Base-by-base conservation (phyloP, 2,113 vertebrate genomes). In the Chlorodrepanis virens region DNA sequence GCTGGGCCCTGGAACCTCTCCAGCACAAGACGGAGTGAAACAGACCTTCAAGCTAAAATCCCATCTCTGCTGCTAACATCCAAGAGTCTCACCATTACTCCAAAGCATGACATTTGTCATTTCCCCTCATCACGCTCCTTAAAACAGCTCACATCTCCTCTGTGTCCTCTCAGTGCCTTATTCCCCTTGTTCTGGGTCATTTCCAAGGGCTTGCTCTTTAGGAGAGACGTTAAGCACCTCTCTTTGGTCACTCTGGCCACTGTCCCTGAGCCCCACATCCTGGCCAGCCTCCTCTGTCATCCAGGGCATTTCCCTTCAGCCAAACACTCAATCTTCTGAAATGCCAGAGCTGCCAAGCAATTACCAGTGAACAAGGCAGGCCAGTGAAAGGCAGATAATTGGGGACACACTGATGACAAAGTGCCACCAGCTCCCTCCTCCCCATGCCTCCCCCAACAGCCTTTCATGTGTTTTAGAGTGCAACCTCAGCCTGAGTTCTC, bases 321-420 rank as follows among this genome's bases (percentile, higher is more conserved):
- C 75, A 87, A 90, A 87, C 82, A 77, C 22, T 90, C 78, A 50
- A 83, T 90, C 75, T 88, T 83, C 92, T 65, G 85, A 85, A 90
- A 93, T 88, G 88, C 82, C 94, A 90, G 29, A 87, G 67, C 61
- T 86, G 83, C 79, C 13, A 2, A 83, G 70, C 40, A 90, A 93
- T 84, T 82, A 79, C 69, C 23, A 3, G 39, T 1, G 5, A 33
- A 40, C 44, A 39, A 59, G 60, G 44, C 83, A 86, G 67, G 42
- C 27, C 67, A 57, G 39, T 42, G 81, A 87, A 87, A 95, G 42
- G 39, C 63, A 79, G 70, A 44, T 75, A 87, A 89, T 0, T 70
- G 68, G 64, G 59, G 76, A 80, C 50, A 39, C 7, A 5, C 52
- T 50, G 74, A 71, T 3, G 15, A 93, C 24, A 76, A 85, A 87